Percentiles rank a stretch among this genome's conserved stretches.
Evolutionary conservation across 2,888 invertebrate species (phyloP).

Genomic region (Spisula solida): DNA sequence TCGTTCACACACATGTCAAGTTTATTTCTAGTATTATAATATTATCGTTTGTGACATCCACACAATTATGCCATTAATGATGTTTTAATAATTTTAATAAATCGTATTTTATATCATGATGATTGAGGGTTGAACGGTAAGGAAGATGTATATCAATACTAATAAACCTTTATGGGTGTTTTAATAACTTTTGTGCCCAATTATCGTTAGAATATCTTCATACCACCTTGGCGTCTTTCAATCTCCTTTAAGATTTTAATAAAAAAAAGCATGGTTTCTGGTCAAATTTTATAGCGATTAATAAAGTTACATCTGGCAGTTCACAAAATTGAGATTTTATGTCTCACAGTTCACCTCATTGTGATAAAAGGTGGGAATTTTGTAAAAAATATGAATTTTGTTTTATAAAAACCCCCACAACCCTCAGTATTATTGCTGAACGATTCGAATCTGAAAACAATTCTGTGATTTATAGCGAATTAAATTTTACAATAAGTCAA

Average conservation of each 20-base stretch:
- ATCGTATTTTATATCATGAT: slow-evolving; percentile 13
- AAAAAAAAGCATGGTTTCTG: neutral
- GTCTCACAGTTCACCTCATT: no score
- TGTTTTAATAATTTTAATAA: slow-evolving; percentile 18
- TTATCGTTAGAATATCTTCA: neutral
- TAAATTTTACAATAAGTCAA: no score
- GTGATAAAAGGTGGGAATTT: no score
- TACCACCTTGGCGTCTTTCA: neutral
- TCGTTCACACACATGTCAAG: neutral
- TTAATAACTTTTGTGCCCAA: slow-evolving; percentile 10
- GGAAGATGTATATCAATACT: neutral
- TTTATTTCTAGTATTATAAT: neutral
- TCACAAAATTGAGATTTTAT: neutral
- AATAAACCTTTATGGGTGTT: neutral
- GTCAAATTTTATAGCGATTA: slow-evolving; percentile 5
- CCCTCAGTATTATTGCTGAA: no score
- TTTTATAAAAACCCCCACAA: no score
- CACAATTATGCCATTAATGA: neutral
- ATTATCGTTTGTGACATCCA: neutral
- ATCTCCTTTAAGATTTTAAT: neutral
- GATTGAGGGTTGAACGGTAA: neutral
- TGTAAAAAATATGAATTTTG: neutral
- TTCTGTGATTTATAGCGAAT: no score
- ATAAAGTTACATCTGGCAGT: neutral
- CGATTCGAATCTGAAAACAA: no score